These are phyloP conservation scores for Scolopax mira DNA, from an alignment of 2,113 vertebrate genomes.

Conservation along the genomic window DNA sequence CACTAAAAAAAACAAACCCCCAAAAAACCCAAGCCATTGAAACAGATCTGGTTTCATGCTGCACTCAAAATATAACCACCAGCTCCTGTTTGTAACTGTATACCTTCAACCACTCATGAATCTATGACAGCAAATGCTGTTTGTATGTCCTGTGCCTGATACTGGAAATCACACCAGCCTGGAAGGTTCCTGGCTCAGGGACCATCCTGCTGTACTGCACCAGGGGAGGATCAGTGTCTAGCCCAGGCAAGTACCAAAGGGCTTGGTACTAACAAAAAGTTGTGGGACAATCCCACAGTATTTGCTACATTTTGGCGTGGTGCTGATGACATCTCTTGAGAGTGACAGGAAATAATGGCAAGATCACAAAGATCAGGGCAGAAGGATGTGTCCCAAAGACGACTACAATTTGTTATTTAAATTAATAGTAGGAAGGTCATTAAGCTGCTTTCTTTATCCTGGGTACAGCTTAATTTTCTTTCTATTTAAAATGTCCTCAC, in stretches of 20 bases:
- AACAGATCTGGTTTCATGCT: neutral
- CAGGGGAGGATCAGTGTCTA: neutral
- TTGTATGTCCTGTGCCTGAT: neutral
- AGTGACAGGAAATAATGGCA: neutral
- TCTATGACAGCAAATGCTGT: neutral
- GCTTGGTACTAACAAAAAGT: neutral
- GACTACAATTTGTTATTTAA: neutral
- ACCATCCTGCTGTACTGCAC: neutral
- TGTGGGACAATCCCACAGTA: neutral
- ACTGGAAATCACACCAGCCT: neutral
- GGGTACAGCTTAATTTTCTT: neutral
- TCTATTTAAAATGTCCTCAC: neutral
- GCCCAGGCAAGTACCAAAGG: neutral
- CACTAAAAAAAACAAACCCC: neutral
- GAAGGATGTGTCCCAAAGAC: neutral
- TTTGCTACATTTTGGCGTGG: accelerated
- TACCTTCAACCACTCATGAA: neutral
- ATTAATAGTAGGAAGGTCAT: neutral
- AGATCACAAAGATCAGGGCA: accelerated
- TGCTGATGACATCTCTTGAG: neutral
- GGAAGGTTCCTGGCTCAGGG: neutral
- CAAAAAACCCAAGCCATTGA: neutral
- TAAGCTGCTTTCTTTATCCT: neutral
- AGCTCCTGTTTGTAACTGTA: neutral
- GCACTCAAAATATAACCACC: neutral